Base-by-base conservation (phyloP, 2,797 vertebrate genomes). In the Chromis chromis region DNA sequence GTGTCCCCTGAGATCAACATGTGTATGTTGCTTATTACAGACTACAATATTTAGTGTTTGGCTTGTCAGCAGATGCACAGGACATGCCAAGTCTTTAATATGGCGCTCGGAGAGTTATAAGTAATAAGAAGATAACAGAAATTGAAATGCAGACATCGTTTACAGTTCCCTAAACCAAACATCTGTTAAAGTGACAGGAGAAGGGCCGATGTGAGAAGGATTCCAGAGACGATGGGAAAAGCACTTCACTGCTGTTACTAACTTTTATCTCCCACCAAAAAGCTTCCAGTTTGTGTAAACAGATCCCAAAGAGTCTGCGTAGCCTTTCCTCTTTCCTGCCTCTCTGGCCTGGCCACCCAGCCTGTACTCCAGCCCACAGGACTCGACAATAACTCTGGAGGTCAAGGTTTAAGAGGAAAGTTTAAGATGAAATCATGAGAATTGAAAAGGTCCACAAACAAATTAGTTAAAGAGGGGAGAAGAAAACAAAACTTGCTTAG, bases 161-260 rank as follows among this genome's bases (percentile, higher is more conserved):
- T 97, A 97, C 95, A 96, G 94, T 97, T 95, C 93, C 95, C 95
- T 95, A 97, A 96, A 96, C 94, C 95, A 96, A 96, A 96, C 96
- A 98, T 98, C 96, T 98, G 96, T 96, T 98, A 94, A 95, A 96
- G 96, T 96, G 96, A 96, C 95, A 95, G 94, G 95, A 95, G 94
- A 95, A 95, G 95, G 95, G 86, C 77, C 49, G 65, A 79, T 72
- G 80, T 76, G 83, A 88, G 82, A 87, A 90, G 86, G 88, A 89
- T 88, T 90, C 88, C 89, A 93, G 91, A 94, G 83, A 94, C 94
- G 95, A 97, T 96, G 96, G 95, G 95, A 97, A 98, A 96, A 94
- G 91, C 95, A 96, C 95, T 97, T 97, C 94, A 95, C 91, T 92
- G 88, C 88, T 91, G 93, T 95, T 95, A 88, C 95, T 94, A 95